Evolutionary conservation across 1,140 invertebrate species (phyloP).

Genomic region (Tribolium madens): DNA sequence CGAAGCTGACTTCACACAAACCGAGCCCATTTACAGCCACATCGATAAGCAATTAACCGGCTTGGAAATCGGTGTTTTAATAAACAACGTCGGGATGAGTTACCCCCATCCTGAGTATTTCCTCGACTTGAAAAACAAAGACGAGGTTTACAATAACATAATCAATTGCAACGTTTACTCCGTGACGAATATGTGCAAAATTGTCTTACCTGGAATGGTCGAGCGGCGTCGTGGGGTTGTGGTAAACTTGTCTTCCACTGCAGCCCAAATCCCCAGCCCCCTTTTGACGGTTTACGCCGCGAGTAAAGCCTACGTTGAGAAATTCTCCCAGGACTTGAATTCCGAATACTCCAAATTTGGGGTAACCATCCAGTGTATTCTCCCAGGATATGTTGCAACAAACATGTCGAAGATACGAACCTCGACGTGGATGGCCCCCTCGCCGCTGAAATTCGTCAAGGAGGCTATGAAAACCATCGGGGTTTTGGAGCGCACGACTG

Average conservation of each 20-base stretch:
- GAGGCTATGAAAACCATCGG: conserved; percentile 83
- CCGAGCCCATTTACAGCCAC: conserved; percentile 78
- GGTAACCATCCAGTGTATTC: conserved; percentile 85
- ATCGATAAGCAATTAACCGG: conserved; percentile 81
- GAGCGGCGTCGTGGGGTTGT: conserved; percentile 86
- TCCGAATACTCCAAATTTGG: conserved; percentile 84
- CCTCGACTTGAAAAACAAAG: conserved; percentile 75
- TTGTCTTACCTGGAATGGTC: conserved; percentile 92
- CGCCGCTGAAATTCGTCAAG: conserved; percentile 81
- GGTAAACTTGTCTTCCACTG: conserved; percentile 92
- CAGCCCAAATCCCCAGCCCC: conserved; percentile 84
- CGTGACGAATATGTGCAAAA: conserved; percentile 84
- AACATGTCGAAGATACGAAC: conserved; percentile 92
- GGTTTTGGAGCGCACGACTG: conserved; percentile 79
- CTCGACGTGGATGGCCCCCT: conserved; percentile 84
- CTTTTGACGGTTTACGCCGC: conserved; percentile 90
- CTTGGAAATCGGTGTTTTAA: conserved; percentile 90
- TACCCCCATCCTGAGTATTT: conserved; percentile 91
- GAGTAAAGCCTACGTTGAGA: conserved; percentile 90
- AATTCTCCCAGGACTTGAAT: conserved; percentile 84
- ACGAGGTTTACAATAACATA: conserved; percentile 71
- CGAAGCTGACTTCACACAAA: conserved; percentile 85
- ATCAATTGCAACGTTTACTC: conserved; percentile 81
- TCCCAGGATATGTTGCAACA: conserved; percentile 91
- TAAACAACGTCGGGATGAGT: conserved; percentile 97